Evolutionary conservation across 2,888 invertebrate genomes (phyloP), one percentile per base, ranked within the genome.

Genomic region (Brachypterus glaber): DNA sequence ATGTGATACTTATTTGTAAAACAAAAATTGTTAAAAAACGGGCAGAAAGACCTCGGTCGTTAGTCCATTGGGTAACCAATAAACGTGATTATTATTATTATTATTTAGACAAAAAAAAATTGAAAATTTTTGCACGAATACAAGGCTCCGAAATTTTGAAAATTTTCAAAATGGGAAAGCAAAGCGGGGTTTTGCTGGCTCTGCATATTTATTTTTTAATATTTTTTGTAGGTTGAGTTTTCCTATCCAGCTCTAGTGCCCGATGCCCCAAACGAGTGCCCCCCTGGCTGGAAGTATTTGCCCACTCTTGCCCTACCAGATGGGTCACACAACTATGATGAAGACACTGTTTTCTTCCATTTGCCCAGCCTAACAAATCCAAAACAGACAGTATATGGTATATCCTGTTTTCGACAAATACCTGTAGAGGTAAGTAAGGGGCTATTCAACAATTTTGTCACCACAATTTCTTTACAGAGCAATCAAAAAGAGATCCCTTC

Each of bases 371-470:
- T 89, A 30, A 78, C 76, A 33, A 82, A 89, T 59, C 83, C 89
- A 3, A 79, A 80, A 39, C 77, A 81, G 52, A 91, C 91, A 33
- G 82, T 97, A 8, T 98, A 85, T 71, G 96, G 96, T 17, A 84
- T 98, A 41, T 96, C 97, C 13, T 98, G 97, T 69, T 98, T 95
- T 64, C 75, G 95, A 45, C 97, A 98, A 71, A 96, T 98, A 55
- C 87, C 92, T 49, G 83, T 95, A 1, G 89, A 90, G 73, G 91
- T 90, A 68, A 49, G 40, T 33, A 35, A 11, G 14, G n/a, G n/a
- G n/a, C n/a, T n/a, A n/a, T n/a, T n/a, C n/a, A 8, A 32, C 24
- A 8, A 24, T 24, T 24, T 8, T 7, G 24, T 24, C 7, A 24
- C n/a, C 8, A n/a, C 26, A n/a, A n/a, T n/a, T n/a, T n/a, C n/a